These are phyloP conservation scores for Parauchenoglanis punctatus DNA, from an alignment of 2,797 vertebrate species.

Conservation along the genomic window DNA sequence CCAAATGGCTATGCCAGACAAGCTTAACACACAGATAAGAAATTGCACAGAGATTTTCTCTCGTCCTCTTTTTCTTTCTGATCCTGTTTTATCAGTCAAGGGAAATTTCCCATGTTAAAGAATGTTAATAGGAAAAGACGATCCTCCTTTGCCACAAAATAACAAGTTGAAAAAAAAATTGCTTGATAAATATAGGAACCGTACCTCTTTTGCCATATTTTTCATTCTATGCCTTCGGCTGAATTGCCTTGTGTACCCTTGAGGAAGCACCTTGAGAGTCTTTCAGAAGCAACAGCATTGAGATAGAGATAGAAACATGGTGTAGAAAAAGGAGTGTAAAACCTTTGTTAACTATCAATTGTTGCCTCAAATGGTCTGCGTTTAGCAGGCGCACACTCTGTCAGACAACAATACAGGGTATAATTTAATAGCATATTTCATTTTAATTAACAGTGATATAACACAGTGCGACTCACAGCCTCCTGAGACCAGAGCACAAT, in stretches of 20 bases:
- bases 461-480: slow-evolving; percentile 77
- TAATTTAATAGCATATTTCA: slow-evolving; percentile 82
- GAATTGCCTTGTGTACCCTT: slow-evolving; percentile 43
- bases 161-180: slow-evolving; percentile 44
- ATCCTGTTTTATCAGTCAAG: slow-evolving; percentile 32
- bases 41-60: slow-evolving; percentile 5
- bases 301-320: slow-evolving; percentile 42
- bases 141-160: slow-evolving; percentile 32
- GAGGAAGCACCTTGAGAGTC: slow-evolving; percentile 56
- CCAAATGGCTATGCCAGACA: slow-evolving; percentile 24
- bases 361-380: slow-evolving; percentile 72
- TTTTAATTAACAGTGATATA: slow-evolving; percentile 84
- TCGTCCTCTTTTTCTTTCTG: background rate
- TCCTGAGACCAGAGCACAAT: slow-evolving; percentile 75
- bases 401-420: slow-evolving; percentile 78
- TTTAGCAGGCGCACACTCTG: slow-evolving; percentile 65
- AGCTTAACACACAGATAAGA: slow-evolving; percentile 32
- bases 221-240: background rate
- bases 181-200: slow-evolving; percentile 45
- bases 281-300: slow-evolving; percentile 38
- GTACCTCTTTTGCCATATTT: background rate
- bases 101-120: slow-evolving; percentile 30
- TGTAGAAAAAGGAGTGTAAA: slow-evolving; percentile 63
- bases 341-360: slow-evolving; percentile 71
- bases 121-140: slow-evolving; percentile 49